Evolutionary conservation across 2,113 vertebrate genomes (phyloP).

Genomic region (Calidris pugnax): DNA sequence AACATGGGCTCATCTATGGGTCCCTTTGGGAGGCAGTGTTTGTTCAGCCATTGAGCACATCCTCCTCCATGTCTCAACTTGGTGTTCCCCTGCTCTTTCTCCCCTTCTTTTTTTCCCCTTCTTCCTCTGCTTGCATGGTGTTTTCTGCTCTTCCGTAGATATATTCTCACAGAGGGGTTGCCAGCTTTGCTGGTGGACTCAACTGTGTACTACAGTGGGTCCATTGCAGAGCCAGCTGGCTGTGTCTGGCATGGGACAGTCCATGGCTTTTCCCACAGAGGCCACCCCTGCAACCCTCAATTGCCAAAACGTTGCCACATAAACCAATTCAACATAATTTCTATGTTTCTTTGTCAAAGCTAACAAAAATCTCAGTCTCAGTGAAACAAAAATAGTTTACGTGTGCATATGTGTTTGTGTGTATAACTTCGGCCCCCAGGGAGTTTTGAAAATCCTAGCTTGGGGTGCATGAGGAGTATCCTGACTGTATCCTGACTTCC

Average conservation of each 20-base stretch:
- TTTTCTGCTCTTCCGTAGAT: neutral
- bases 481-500: neutral
- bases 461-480: neutral
- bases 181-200: neutral
- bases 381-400: neutral
- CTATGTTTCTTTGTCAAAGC: neutral
- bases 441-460: neutral
- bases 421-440: neutral
- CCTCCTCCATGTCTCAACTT: neutral
- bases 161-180: neutral
- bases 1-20: neutral
- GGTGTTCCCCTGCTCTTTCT: neutral
- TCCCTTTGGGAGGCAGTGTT: neutral
- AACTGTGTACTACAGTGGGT: neutral
- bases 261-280: neutral
- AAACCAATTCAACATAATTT: neutral
- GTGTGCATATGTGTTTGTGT: neutral
- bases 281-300: neutral
- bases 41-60: fast-evolving
- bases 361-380: neutral
- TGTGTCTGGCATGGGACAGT: neutral
- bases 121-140: neutral
- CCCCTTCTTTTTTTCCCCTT: fast-evolving
- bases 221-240: neutral
- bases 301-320: neutral